A percentile compares a stretch with the other conserved stretches of the same genome.
phyloP scores from a whole-genome alignment of 2,888 invertebrate species.

The Bhutanitis thaidina region DNA sequence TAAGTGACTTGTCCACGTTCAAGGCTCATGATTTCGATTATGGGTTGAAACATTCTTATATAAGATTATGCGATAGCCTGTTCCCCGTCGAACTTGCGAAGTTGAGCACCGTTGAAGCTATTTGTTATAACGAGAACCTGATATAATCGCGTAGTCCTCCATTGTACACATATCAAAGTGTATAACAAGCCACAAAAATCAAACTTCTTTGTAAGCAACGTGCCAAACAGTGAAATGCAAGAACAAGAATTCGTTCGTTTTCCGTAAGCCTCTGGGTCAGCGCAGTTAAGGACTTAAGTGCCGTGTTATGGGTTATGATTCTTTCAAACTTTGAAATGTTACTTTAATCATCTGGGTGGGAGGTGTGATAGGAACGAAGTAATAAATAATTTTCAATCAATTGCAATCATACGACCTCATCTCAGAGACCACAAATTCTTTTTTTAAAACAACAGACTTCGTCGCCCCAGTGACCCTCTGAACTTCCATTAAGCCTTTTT shows the following conservation, averaged over 20 bases:
- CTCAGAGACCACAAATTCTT: constrained; percentile 35
- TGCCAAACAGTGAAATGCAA: constrained; percentile 3
- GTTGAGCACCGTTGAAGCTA: constrained; percentile 8
- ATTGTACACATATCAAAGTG: constrained; percentile 9
- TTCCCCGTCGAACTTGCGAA: neutral
- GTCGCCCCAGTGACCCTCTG: constrained; percentile 34
- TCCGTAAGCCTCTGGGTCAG: constrained; percentile 12
- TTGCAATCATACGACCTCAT: constrained; percentile 65
- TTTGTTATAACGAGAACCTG: constrained; percentile 11
- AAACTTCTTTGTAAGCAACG: constrained; percentile 12
- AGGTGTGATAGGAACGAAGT: constrained; percentile 15
- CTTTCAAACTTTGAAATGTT: constrained; percentile 16
- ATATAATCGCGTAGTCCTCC: constrained; percentile 3
- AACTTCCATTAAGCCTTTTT: constrained; percentile 26
- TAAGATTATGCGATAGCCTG: constrained; percentile 16
- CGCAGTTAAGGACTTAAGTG: constrained; percentile 13
- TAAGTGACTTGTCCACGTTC: constrained; percentile 18
- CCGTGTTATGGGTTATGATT: neutral
- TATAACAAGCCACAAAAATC: constrained; percentile 10
- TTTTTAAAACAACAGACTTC: constrained; percentile 31
- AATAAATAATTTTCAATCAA: constrained; percentile 39
- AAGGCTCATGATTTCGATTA: constrained; percentile 14
- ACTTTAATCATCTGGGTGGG: constrained; percentile 4
- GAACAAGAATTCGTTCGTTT: constrained; percentile 10
- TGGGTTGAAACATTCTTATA: constrained; percentile 11